Percentiles rank a stretch among this genome's conserved stretches.
phyloP scores from a whole-genome alignment of 1,140 invertebrate species.

The Paraescarpia echinospica region DNA sequence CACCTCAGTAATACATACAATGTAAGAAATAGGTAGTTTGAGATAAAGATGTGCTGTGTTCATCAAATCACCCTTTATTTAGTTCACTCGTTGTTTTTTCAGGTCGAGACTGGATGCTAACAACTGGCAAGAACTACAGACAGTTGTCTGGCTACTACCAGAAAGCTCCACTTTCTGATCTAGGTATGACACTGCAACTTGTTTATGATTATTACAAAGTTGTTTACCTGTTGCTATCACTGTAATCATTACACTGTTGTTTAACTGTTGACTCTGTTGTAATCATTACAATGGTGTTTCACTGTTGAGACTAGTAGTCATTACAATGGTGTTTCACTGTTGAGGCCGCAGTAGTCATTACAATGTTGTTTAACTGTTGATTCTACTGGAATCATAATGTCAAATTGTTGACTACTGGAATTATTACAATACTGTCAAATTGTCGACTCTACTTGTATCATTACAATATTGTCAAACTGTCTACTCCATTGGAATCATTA shows the following conservation, averaged over 20 bases:
- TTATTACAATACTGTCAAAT: neutral
- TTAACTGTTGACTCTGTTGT: neutral
- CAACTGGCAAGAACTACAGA: neutral
- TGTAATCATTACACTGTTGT: neutral
- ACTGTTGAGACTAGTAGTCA: neutral
- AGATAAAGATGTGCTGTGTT: no score
- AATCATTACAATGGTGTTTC: neutral
- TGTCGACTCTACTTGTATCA: neutral
- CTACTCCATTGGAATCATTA: neutral
- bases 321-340: no score
- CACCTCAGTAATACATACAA: no score
- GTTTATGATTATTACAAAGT: neutral
- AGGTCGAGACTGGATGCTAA: neutral
- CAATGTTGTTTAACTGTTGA: neutral
- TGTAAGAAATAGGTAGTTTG: neutral
- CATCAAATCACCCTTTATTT: no score
- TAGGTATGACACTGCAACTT: neutral
- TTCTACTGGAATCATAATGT: neutral
- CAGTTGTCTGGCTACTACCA: neutral
- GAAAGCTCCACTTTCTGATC: neutral
- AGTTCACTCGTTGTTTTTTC: no score
- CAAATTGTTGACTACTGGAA: neutral
- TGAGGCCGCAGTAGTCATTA: neutral
- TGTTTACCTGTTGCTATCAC: neutral
- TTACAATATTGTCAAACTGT: neutral